phyloP scores from a whole-genome alignment of 2,888 invertebrate genomes.

The Orthonevra nobilis region DNA sequence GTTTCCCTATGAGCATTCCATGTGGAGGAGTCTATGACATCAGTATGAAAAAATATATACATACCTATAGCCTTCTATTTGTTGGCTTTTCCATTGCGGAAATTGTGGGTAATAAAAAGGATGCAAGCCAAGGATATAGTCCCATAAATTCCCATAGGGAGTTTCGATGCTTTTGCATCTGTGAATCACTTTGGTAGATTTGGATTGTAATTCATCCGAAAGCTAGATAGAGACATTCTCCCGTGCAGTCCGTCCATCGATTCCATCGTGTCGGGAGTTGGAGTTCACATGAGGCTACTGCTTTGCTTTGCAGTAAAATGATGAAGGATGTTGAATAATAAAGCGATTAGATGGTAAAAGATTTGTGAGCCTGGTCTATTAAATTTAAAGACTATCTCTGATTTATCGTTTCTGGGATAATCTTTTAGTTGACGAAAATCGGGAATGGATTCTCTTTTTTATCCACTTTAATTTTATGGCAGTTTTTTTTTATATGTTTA shows the following conservation, averaged over 20 bases:
- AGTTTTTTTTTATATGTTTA: not conserved
- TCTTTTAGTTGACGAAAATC: not conserved
- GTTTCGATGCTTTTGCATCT: slow-evolving; percentile 50
- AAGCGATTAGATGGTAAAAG: slow-evolving; percentile 20
- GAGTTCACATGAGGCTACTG: not conserved
- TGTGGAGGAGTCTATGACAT: slow-evolving; percentile 37
- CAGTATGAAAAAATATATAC: slow-evolving; percentile 39
- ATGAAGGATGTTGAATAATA: slow-evolving; percentile 29
- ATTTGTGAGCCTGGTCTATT: slow-evolving; percentile 46
- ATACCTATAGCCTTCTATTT: slow-evolving; percentile 37
- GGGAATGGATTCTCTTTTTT: not conserved
- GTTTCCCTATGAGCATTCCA: slow-evolving; percentile 7
- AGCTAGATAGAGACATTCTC: slow-evolving; percentile 7
- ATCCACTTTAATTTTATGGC: no score
- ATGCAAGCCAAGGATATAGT: slow-evolving; percentile 52
- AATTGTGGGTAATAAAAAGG: slow-evolving; percentile 44
- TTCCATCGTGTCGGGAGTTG: slow-evolving; percentile 23
- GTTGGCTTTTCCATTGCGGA: slow-evolving; percentile 19
- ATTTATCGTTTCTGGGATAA: slow-evolving; percentile 16
- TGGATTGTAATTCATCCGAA: slow-evolving; percentile 53
- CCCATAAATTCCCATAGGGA: slow-evolving; percentile 62
- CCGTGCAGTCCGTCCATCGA: slow-evolving; percentile 21
- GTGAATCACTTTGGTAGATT: slow-evolving; percentile 42
- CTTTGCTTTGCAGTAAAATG: no score
- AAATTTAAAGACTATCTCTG: not conserved